Evolutionary conservation across 2,888 invertebrate genomes (phyloP), one percentile per base, ranked within the genome.

Genomic region (Timema podura): DNA sequence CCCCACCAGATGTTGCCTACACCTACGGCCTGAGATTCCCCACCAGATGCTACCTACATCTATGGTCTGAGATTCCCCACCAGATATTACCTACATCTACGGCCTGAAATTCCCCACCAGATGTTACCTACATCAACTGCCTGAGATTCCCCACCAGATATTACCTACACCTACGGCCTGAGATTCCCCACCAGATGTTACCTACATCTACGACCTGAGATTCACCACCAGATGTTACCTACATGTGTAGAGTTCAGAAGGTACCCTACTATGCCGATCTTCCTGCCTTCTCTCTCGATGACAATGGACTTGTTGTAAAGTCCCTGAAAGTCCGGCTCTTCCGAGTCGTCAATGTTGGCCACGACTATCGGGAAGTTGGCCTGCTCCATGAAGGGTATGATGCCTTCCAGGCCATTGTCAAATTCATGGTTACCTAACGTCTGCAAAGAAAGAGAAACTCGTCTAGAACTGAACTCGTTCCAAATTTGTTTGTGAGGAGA

Each of bases 341-440:
- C 78, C 0, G 82, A 82, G 6, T 87, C 86, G 78, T 94, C 89
- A 66, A 95, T 89, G 77, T 95, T 95, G 48, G 90, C 86, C 6
- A 89, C 89, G 54, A 95, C 80, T 78, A 92, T 87, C 0, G 90
- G 87, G 0, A 90, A 85, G 1, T 87, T 82, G 9, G 91, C 77
- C 0, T 80, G 80, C 75, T 87, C 79, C 59, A 95, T 78, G 79
- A 91, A 93, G 0, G 91, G 91, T 0, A 89, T 84, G 0, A 93
- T 80, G 0, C 91, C 93, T 9, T 81, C 86, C 1, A 93, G 82
- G 5, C 87, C 88, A 76, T 91, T 86, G 78, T 95, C 95, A 77
- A 95, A 95, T 79, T 95, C 95, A 76, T 95, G 94, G 79, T 94
- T 94, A 0, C 94, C 95, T 9, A 94, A 79, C 0, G 91, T 90